Base-by-base conservation (phyloP, 2,797 vertebrate genomes). In the Myiotriccus ornatus region DNA sequence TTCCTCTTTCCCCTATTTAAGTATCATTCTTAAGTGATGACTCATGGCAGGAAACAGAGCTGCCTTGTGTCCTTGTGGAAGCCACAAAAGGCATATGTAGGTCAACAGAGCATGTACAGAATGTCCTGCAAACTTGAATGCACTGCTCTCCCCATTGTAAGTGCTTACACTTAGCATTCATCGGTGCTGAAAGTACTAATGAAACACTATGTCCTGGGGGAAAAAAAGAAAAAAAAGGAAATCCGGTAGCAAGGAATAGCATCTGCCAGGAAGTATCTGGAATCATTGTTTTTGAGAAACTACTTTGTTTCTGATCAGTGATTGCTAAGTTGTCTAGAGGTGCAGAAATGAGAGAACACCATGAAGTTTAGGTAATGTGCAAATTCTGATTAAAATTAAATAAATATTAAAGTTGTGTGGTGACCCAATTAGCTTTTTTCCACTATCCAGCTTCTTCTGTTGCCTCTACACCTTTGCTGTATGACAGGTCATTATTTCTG, bases 11-110 rank as follows among this genome's bases (percentile, higher is more conserved):
- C 27, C 21, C 52, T 57, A 5, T 81, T 73, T 67, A 89, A 91
- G 53, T 55, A 43, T 2, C 82, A 92, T 95, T 93, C 89, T 73
- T 84, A 44, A 64, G 49, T 73, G 84, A 78, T 96, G 95, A 95
- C 63, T 96, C 89, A 96, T 50, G 41, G 81, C 69, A 90, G 76
- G 73, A 94, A 97, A 94, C 55, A 76, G 73, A 56, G 49, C 69
- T 93, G 81, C 65, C 52, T 76, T 68, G 34, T 76, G 32, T 79
- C 53, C 71, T 93, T 95, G 46, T 49, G 63, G 52, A 87, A 82
- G 65, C 79, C 39, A 49, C 68, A 46, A 64, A 90, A 80, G 41
- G 76, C 78, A 17, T 21, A 59, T 49, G 41, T 78, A 71, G 90
- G 86, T 92, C 70, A 92, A 53, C 34, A 64, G 32, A 80, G 30